A percentile compares a stretch with the other conserved stretches of the same genome.
Evolutionary conservation across 2,888 invertebrate genomes (phyloP).

Genomic region (Sclerodermus sp.): DNA sequence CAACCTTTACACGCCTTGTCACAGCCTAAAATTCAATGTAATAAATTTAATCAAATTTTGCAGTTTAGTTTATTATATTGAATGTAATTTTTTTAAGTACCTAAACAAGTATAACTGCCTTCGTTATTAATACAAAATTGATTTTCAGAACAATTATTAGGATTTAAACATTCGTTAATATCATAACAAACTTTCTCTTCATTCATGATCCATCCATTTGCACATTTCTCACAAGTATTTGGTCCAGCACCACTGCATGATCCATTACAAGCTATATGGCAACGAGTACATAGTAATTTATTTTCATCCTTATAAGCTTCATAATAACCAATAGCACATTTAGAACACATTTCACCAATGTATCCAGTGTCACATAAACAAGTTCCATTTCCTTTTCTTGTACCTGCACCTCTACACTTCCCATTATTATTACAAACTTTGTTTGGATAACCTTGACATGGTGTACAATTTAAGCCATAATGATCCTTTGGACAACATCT

Average conservation of each 20-base stretch:
- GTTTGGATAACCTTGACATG: slow-evolving; percentile 75
- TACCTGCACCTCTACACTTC: slow-evolving; percentile 84
- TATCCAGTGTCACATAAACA: slow-evolving; percentile 88
- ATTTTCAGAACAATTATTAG: slow-evolving; percentile 61
- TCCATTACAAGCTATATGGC: slow-evolving; percentile 78
- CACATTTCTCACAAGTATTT: slow-evolving; percentile 69
- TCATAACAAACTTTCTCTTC: slow-evolving; percentile 80
- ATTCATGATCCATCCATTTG: slow-evolving; percentile 73
- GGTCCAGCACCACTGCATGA: slow-evolving; percentile 75
- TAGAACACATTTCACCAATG: slow-evolving; percentile 72
- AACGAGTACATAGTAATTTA: slow-evolving; percentile 75
- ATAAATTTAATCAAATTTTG: background rate
- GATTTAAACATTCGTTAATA: slow-evolving; percentile 76
- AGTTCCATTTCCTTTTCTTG: slow-evolving; percentile 88
- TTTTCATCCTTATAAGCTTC: slow-evolving; percentile 73
- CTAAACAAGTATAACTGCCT: slow-evolving; percentile 78
- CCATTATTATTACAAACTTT: slow-evolving; percentile 83
- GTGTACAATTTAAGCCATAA: slow-evolving; percentile 78
- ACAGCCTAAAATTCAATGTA: slow-evolving; percentile 62
- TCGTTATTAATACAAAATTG: slow-evolving; percentile 88
- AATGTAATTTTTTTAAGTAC: slow-evolving; percentile 37
- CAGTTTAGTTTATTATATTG: background rate
- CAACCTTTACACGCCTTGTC: slow-evolving; percentile 84
- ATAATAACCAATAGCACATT: slow-evolving; percentile 76
- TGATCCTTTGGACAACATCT: slow-evolving; percentile 85